Evolutionary conservation across 2,888 invertebrate genomes (phyloP), one percentile per base, ranked within the genome.

Genomic region (Eristalinus sepulchralis): DNA sequence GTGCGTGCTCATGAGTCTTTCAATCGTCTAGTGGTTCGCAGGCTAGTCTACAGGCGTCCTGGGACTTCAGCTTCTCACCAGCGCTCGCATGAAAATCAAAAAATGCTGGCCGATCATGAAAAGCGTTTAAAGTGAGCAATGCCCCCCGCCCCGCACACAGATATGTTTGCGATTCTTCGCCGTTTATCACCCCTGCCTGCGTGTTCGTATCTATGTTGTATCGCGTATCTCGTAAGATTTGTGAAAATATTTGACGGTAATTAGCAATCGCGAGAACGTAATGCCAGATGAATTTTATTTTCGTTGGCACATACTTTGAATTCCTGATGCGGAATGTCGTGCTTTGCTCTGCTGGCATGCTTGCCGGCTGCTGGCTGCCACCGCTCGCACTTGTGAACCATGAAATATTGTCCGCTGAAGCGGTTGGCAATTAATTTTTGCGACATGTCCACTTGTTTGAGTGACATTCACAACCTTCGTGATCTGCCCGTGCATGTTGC

Each of bases 171-270:
- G 47, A 47, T 17, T 47, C 17, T 47, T 17, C 1, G 0, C 8
- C 17, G 2, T 47, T 47, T 47, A 47, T 47, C 47, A 17, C 47
- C 17, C 17, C 47, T 47, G 47, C 8, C n/a, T 47, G 47, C 47
- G 47, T 47, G 47, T 17, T 8, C 47, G 47, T 47, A 47, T 47
- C 13, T n/a, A n/a, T n/a, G n/a, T n/a, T 39, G 39, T 63, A n/a
- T 67, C 71, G 60, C 31, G 27, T 79, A 64, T 64, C 59, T 66
- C 57, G n/a, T 34, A 64, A 68, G 73, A 83, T 80, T 84, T 79
- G 73, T 70, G 80, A 75, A 84, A 84, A 84, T 84, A 84, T 84
- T 84, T 80, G 67, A 76, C 55, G 76, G 80, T 84, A 80, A 84
- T 84, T 80, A 84, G 71, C 76, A 80, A 76, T 84, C 75, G 71